phyloP scores from a whole-genome alignment of 2,113 vertebrate genomes.

The Probosciger aterrimus region DNA sequence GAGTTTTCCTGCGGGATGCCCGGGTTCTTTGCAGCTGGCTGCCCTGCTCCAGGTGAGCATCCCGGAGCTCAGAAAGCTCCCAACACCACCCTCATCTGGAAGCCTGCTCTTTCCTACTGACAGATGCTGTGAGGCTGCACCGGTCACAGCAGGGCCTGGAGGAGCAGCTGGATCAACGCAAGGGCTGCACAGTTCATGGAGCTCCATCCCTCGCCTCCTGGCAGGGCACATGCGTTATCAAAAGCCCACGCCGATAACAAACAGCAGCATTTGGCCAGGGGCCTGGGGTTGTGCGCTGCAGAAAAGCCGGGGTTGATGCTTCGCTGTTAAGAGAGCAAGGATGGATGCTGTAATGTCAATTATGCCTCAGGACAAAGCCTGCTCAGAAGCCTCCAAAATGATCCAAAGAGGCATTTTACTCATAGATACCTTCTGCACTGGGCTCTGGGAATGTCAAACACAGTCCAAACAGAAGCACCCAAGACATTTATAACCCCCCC shows the following conservation, averaged over 20 bases:
- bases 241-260: not conserved
- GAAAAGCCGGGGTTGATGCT: not conserved
- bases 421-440: not conserved
- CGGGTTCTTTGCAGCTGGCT: not conserved
- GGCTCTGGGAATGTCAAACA: not conserved
- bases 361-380: not conserved
- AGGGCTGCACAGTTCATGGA: not conserved
- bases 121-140: not conserved
- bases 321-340: not conserved
- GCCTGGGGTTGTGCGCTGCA: not conserved
- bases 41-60: not conserved
- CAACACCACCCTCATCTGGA: not conserved
- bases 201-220: not conserved
- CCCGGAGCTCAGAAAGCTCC: not conserved
- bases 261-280: rapidly evolving
- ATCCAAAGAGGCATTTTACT: not conserved
- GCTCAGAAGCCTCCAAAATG: not conserved
- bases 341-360: not conserved
- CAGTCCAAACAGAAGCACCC: not conserved
- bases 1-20: not conserved
- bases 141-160: rapidly evolving
- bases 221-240: not conserved
- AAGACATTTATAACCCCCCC: not conserved
- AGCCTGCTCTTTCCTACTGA: not conserved
- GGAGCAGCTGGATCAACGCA: not conserved